A percentile compares a stretch with the other conserved stretches of the same genome.
Evolutionary conservation across 2,888 invertebrate species (phyloP).

Genomic region (Melieria crassipennis): DNA sequence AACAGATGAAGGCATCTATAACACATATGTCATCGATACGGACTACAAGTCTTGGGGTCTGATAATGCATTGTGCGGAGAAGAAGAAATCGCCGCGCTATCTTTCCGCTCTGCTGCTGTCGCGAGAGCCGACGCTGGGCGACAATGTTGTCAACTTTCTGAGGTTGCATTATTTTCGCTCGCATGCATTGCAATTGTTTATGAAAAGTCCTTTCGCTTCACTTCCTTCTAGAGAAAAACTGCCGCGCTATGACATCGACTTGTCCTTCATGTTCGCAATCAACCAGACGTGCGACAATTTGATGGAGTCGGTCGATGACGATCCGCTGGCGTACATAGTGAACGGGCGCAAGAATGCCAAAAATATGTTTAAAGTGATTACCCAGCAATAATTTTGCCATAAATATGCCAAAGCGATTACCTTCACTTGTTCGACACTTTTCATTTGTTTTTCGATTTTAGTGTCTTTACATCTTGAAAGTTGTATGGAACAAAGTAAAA

Average conservation of each 20-base stretch:
- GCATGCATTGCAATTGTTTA: background rate
- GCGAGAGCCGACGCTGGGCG: constrained; percentile 69
- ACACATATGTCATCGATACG: constrained; percentile 86
- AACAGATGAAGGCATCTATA: constrained; percentile 87
- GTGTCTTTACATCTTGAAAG: background rate
- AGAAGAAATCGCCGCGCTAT: constrained; percentile 79
- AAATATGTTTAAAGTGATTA: constrained; percentile 57
- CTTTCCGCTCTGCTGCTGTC: constrained; percentile 86
- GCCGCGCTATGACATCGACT: constrained; percentile 80
- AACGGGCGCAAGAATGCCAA: constrained; percentile 56
- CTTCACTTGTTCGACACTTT: no score
- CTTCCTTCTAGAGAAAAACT: constrained; percentile 59
- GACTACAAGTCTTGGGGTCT: constrained; percentile 86
- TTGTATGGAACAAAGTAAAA: background rate
- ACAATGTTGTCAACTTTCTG: constrained; percentile 68
- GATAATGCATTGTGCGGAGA: constrained; percentile 87
- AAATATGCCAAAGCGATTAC: background rate
- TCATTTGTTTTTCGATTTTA: background rate
- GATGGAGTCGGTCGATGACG: constrained; percentile 59
- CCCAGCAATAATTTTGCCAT: constrained; percentile 30
- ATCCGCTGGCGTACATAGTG: constrained; percentile 61
- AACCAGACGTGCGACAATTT: constrained; percentile 70
- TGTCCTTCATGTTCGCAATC: constrained; percentile 86
- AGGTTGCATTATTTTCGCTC: constrained; percentile 47
- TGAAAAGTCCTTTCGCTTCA: background rate